Evolutionary conservation across 1,140 invertebrate genomes (phyloP).

Genomic region (Pseudomyrmex cubaensis): DNA sequence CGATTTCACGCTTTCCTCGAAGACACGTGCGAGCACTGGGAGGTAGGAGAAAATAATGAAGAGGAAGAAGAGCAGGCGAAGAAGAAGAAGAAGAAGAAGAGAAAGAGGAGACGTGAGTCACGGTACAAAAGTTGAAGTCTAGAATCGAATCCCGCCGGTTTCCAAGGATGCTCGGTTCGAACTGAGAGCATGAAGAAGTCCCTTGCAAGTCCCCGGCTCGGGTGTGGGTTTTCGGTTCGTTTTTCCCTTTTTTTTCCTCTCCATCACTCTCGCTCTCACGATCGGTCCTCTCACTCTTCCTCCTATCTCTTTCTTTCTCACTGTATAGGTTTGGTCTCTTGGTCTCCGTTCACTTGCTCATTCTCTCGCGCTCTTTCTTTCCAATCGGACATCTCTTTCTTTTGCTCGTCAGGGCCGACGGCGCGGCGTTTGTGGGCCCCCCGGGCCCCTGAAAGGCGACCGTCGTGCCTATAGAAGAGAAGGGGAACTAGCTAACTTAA

Average conservation of each 20-base stretch:
- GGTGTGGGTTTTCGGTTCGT: slow-evolving; percentile 83
- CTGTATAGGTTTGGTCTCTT: slow-evolving; percentile 28
- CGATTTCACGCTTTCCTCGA: slow-evolving; percentile 59
- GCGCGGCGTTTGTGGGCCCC: slow-evolving; percentile 80
- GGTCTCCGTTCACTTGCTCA: slow-evolving; percentile 33
- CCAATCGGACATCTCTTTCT: slow-evolving; percentile 3
- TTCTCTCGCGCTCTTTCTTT: slow-evolving; percentile 32
- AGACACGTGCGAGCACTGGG: slow-evolving; percentile 64
- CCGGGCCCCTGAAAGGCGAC: slow-evolving; percentile 80
- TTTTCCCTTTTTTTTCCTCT: slow-evolving; percentile 78
- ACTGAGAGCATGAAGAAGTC: slow-evolving; percentile 82
- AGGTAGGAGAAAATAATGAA: neutral
- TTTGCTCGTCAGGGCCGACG: slow-evolving; percentile 75
- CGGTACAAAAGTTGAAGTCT: slow-evolving; percentile 40
- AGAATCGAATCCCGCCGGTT: slow-evolving; percentile 78
- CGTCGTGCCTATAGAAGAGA: slow-evolving; percentile 36
- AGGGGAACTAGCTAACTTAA: slow-evolving; percentile 81
- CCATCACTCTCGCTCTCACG: slow-evolving; percentile 63
- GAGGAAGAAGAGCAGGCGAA: neutral
- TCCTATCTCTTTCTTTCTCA: slow-evolving; percentile 22
- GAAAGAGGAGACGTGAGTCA: slow-evolving; percentile 16
- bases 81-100: neutral
- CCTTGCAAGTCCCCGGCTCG: slow-evolving; percentile 78
- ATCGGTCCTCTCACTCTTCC: slow-evolving; percentile 42
- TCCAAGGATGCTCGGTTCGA: slow-evolving; percentile 83